Conservation (phyloP, 2,797 vertebrate genomes). For the Tiaroga cobitis region DNA sequence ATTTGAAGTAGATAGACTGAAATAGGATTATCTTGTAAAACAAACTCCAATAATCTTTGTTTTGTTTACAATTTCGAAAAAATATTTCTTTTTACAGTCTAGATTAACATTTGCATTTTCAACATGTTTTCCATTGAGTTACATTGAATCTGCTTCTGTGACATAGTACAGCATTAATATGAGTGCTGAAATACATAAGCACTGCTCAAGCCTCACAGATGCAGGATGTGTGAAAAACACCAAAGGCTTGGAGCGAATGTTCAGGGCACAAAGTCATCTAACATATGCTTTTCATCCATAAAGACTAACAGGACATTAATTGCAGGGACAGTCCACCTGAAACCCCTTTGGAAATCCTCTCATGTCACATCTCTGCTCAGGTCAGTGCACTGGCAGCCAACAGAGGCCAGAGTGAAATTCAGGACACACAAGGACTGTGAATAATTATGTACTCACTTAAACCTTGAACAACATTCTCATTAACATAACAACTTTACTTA, state of each 20-base stretch:
- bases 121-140: neutral
- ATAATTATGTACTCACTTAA: neutral
- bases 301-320: neutral
- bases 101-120: neutral
- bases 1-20: neutral
- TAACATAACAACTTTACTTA: neutral
- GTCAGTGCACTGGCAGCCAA: neutral
- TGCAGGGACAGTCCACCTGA: neutral
- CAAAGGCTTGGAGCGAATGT: neutral
- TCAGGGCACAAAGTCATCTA: neutral
- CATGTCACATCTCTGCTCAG: neutral
- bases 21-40: neutral
- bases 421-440: neutral
- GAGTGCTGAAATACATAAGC: neutral
- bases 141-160: neutral
- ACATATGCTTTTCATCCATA: conserved; percentile 9
- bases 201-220: neutral
- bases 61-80: neutral
- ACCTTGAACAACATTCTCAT: neutral
- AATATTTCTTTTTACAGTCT: neutral
- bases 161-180: neutral
- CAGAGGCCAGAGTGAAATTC: neutral
- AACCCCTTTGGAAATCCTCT: conserved; percentile 6
- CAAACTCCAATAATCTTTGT: neutral
- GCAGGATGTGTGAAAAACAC: neutral